Evolutionary conservation across 2,888 invertebrate genomes (phyloP), one percentile per base, ranked within the genome.

Genomic region (Seira sanloemensis): DNA sequence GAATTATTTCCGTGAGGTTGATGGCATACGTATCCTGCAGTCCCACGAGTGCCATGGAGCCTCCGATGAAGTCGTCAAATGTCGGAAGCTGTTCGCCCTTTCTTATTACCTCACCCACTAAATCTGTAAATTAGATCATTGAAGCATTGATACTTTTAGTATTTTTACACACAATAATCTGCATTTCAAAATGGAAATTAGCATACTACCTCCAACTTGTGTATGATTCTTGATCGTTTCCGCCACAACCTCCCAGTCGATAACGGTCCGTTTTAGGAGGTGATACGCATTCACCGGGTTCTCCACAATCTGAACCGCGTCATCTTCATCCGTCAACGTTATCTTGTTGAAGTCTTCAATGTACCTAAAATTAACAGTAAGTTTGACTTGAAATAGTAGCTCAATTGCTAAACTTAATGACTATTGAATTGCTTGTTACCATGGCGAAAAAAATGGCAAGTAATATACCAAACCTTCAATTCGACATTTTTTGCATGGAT

Each of bases 211-310:
- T 75, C 85, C 87, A 46, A 80, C 85, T 77, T 84, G 81, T 1
- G 87, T 88, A 21, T 87, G 86, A 78, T 89, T 88, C 65, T 80
- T 85, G 46, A 90, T 88, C 1, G 88, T 86, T 26, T 89, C 86
- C 18, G 90, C 87, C 4, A 91, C 87, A 50, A 86, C 88, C 18
- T 88, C 88, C 90, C 90, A 91, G 74, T 90, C 89, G 19, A 91
- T 89, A 4, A 90, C 90, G 1, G 91, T 89, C 23, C 91, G 82
- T 69, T 90, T 90, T 67, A 91, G 86, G 71, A 91, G 89, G 68
- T 90, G 90, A 80, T 89, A 91, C 26, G 91, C 90, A 79, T 91
- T 90, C 19, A 91, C 87, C 1, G 91, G 91, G 88, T 91, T 90
- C n/a, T 88, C 90, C 2, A 90, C 90, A 50, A 90, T 86, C 69